phyloP scores from a whole-genome alignment of 1,140 invertebrate genomes.

The Thaumetopoea pityocampa region DNA sequence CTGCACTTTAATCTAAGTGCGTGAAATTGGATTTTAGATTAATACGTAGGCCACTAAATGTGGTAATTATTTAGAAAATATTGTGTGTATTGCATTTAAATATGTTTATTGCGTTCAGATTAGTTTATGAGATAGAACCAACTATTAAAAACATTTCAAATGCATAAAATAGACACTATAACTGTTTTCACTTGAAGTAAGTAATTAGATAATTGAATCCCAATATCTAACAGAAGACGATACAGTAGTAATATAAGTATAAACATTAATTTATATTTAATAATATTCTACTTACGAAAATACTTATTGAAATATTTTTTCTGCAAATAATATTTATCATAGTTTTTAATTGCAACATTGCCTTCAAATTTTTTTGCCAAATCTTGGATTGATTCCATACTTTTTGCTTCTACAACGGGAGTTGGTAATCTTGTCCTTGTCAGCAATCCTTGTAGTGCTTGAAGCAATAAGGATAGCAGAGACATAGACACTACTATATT shows the following conservation, averaged over 20 bases:
- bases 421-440: constrained; percentile 50
- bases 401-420: constrained; percentile 54
- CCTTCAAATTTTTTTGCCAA: constrained; percentile 40
- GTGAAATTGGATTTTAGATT: constrained; percentile 29
- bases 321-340: constrained; percentile 33
- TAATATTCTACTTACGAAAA: constrained; percentile 19
- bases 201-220: neutral
- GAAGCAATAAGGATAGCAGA: constrained; percentile 63
- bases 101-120: too few relatives aligned
- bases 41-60: too few relatives aligned
- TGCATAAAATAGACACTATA: neutral
- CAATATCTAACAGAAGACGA: too few relatives aligned
- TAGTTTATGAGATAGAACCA: constrained; percentile 6
- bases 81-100: too few relatives aligned
- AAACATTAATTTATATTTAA: too few relatives aligned
- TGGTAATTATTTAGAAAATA: too few relatives aligned
- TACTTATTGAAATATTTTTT: constrained; percentile 33
- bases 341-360: constrained; percentile 17
- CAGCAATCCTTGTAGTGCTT: constrained; percentile 64
- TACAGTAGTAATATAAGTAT: too few relatives aligned
- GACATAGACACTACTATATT: constrained; percentile 73
- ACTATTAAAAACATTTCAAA: constrained; percentile 30
- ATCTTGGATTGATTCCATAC: constrained; percentile 29
- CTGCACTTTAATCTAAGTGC: too few relatives aligned
- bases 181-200: neutral